Base-by-base conservation (phyloP, 1,140 invertebrate species). In the Brachionus calyciflorus region DNA sequence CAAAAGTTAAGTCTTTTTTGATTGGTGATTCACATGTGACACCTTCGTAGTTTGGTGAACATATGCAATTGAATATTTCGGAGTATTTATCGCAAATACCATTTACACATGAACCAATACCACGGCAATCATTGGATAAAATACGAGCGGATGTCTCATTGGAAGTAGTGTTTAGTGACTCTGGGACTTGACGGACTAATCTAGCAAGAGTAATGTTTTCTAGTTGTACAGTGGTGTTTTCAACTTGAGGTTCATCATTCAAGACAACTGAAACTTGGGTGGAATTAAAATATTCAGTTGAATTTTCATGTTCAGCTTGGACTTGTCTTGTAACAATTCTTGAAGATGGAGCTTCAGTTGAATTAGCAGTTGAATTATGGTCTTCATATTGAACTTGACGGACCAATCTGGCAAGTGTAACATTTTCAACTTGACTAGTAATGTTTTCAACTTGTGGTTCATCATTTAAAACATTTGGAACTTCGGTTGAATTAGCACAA, bases 41-140 rank as follows among this genome's bases (percentile, higher is more conserved):
- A 44, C 60, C 60, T 19, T 65, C 60, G n/a, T 44, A 65, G 24
- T 44, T 19, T 44, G 40, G 37, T 37, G 24, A 24, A 44, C 60
- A 65, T 2, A 65, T 26, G 14, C 60, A 65, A 10, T 65, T 65
- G 19, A 65, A 65, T 3, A 12, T 12, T 9, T 26, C 6, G 0
- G 60, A 65, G 40, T 65, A 65, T 65, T 65, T 41, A 37, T 65
- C 60, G 44, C 60, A 65, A 5, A 44, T 37, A 41, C 60, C 60
- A 24, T 65, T 44, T 1, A 65, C 60, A 65, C 60, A 65, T 44
- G 33, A 44, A 14, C 60, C 60, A 12, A 65, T 28, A 14, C 30
- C 55, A 37, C 55, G n/a, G 33, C 55, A 60, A 26, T 60, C 55
- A 37, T 60, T 60, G 12, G 28, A 26, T 33, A 60, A 60, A 30